These are phyloP conservation scores for Troides aeacus DNA, from an alignment of 2,888 invertebrate species.

Conservation along the genomic window DNA sequence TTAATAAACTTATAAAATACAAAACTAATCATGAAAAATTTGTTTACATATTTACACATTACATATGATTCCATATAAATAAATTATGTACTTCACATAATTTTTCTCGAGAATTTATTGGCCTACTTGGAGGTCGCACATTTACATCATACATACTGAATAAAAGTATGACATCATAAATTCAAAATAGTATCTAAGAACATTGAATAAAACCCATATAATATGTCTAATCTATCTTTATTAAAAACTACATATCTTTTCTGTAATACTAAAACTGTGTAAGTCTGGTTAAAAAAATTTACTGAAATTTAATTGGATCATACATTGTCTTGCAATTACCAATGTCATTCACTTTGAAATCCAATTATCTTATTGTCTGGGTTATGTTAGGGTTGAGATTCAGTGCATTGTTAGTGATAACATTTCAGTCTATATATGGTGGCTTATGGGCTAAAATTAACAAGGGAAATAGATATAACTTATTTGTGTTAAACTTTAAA, in stretches of 20 bases:
- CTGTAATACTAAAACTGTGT: no score
- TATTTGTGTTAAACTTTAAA: no score
- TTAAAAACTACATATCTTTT: no score
- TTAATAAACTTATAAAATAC: conserved; percentile 33
- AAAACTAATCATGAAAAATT: conserved; percentile 41
- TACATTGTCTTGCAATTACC: conserved; percentile 10
- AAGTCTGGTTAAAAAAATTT: conserved; percentile 1
- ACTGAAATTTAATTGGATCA: conserved; percentile 11
- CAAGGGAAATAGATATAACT: no score
- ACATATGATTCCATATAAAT: conserved; percentile 3
- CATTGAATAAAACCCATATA: conserved; percentile 33
- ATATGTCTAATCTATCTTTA: no score
- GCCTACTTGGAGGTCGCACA: conserved; percentile 34
- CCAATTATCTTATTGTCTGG: conserved; percentile 14
- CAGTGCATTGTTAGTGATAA: no score
- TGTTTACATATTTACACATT: conserved; percentile 54
- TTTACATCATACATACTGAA: conserved; percentile 51
- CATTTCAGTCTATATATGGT: no score
- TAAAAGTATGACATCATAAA: conserved; percentile 66
- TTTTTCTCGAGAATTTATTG: not conserved
- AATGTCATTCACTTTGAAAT: conserved; percentile 19
- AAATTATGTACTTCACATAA: not conserved
- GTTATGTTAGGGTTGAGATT: no score
- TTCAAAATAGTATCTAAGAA: conserved; percentile 69
- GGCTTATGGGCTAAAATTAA: no score